These are phyloP conservation scores for Neotragus moschatus DNA, from an alignment of 2,113 vertebrate genomes.

Conservation along the genomic window DNA sequence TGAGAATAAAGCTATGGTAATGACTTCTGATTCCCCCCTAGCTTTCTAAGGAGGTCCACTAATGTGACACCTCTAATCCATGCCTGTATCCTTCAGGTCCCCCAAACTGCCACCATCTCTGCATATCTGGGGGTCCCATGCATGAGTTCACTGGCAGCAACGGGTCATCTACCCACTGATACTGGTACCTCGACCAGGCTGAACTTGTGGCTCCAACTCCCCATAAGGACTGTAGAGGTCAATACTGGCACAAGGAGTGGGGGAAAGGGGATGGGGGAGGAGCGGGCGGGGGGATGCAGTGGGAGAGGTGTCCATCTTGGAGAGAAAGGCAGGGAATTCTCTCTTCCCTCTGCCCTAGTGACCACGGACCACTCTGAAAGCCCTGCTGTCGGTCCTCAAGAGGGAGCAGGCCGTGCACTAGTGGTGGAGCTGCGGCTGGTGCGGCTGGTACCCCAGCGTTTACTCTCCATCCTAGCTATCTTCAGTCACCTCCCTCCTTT, in stretches of 20 bases:
- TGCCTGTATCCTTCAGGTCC: not conserved
- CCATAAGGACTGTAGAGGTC: too few species aligned
- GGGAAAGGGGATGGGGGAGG: not conserved
- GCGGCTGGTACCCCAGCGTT: accelerated
- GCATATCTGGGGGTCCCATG: not conserved
- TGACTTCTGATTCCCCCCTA: not conserved
- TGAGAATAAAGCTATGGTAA: not conserved
- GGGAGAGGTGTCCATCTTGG: not conserved
- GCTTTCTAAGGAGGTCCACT: too few species aligned
- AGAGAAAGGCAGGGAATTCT: not conserved
- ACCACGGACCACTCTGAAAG: not conserved
- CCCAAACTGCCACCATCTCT: accelerated
- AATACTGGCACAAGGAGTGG: not conserved
- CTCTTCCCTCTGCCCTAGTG: not conserved
- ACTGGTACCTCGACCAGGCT: not conserved
- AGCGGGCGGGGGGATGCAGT: not conserved
- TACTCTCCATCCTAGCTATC: not conserved
- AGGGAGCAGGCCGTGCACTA: not conserved
- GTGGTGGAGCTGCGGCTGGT: not conserved
- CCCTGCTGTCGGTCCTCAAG: not conserved
- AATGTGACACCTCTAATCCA: not conserved
- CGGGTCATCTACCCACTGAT: not conserved
- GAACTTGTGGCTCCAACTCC: not conserved
- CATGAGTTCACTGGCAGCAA: not conserved
- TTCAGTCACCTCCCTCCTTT: not conserved